phyloP scores from a whole-genome alignment of 2,113 vertebrate species.

The Cebidichthys violaceus region DNA sequence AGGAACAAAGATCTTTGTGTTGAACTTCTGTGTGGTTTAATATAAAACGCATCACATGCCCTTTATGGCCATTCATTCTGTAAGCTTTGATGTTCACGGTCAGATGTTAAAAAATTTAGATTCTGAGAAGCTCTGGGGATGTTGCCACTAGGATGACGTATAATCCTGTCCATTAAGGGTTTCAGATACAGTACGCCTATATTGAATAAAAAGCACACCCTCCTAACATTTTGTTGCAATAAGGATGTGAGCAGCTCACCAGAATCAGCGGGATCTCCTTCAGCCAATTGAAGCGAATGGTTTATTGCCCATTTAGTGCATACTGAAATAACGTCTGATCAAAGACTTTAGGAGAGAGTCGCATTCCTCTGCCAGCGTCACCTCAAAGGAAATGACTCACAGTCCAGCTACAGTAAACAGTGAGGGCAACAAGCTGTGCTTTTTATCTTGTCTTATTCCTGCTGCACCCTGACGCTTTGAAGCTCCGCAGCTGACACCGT shows the following conservation, averaged over 20 bases:
- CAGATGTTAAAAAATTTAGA: not conserved
- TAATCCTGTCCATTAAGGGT: not conserved
- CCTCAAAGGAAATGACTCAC: constrained; percentile 65
- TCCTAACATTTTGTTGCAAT: not conserved
- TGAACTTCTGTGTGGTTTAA: not conserved
- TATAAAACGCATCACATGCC: not conserved
- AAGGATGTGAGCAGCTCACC: not conserved
- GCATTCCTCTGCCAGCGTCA: constrained; percentile 58
- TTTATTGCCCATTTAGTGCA: constrained; percentile 49
- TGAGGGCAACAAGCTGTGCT: constrained; percentile 68
- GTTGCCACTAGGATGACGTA: not conserved
- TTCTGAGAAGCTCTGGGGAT: not conserved
- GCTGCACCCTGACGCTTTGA: constrained; percentile 65
- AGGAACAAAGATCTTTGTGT: constrained; percentile 23
- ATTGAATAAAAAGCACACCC: not conserved
- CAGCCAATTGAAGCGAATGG: constrained; percentile 2
- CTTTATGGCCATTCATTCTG: constrained; percentile 21
- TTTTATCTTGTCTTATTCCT: constrained; percentile 76
- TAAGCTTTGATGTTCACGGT: constrained; percentile 22
- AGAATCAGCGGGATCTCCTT: not conserved
- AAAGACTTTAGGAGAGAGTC: constrained; percentile 60
- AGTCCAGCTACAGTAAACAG: constrained; percentile 61
- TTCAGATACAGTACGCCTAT: constrained; percentile 6
- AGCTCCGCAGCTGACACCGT: constrained; percentile 59
- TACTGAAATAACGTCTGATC: constrained; percentile 59